Evolutionary conservation across 2,888 invertebrate genomes (phyloP).

Genomic region (Agrypnus murinus): DNA sequence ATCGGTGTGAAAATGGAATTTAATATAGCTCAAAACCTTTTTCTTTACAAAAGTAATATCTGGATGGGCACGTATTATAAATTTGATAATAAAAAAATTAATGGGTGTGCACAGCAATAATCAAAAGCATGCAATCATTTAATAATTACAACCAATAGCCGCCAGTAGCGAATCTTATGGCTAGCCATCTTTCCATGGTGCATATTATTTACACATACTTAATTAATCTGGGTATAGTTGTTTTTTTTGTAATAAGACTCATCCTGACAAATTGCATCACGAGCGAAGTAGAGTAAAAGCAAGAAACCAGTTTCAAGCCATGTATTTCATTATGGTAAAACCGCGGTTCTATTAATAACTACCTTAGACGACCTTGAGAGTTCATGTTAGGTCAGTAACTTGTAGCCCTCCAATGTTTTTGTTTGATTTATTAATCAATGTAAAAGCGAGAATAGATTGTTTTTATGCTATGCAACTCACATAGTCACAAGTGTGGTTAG

Average conservation of each 20-base stretch:
- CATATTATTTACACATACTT: constrained; percentile 14
- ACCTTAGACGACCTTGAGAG: constrained; percentile 56
- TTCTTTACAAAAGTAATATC: too few relatives aligned
- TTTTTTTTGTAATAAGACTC: constrained; percentile 35
- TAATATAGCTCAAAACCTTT: too few relatives aligned
- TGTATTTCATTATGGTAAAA: constrained; percentile 51
- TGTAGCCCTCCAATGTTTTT: constrained; percentile 40
- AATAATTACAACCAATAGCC: constrained; percentile 1
- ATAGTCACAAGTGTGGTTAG: constrained; percentile 10
- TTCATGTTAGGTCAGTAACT: constrained; percentile 56
- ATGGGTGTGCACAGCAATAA: constrained; percentile 2
- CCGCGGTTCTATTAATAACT: constrained; percentile 55
- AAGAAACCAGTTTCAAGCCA: constrained; percentile 47
- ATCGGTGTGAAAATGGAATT: too few relatives aligned
- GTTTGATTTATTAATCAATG: constrained; percentile 47
- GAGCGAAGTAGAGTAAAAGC: constrained; percentile 42
- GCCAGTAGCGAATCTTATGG: constrained; percentile 2
- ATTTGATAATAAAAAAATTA: neutral
- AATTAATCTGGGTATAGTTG: constrained; percentile 22
- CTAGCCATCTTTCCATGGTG: constrained; percentile 3
- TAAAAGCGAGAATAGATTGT: constrained; percentile 21
- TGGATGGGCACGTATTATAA: too few relatives aligned
- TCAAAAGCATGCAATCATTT: neutral
- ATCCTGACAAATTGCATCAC: constrained; percentile 53
- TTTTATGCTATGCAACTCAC: constrained; percentile 30